These are phyloP conservation scores for Drosophila acutilabella DNA, from an alignment of 2,888 invertebrate species.

Conservation along the genomic window DNA sequence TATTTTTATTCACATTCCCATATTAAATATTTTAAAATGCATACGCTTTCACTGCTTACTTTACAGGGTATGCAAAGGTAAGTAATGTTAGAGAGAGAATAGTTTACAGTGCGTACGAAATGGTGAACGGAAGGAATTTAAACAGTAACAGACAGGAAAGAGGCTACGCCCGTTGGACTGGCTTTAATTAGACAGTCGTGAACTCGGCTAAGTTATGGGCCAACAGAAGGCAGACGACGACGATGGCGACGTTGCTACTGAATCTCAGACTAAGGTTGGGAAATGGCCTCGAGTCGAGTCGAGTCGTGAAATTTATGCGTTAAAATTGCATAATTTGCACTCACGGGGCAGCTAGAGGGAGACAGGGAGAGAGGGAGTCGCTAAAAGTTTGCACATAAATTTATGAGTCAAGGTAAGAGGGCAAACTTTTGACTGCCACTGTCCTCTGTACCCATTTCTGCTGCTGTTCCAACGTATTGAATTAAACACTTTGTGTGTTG, in stretches of 20 bases:
- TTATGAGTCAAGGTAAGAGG: conserved; percentile 74
- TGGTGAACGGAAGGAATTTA: conserved; percentile 50
- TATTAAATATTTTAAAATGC: too few relatives aligned
- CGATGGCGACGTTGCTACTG: neutral
- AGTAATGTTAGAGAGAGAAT: conserved; percentile 15
- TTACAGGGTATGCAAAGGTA: neutral
- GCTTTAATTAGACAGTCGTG: conserved; percentile 74
- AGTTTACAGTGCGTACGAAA: conserved; percentile 16
- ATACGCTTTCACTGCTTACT: neutral
- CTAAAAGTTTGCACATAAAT: conserved; percentile 74
- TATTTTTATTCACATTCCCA: too few relatives aligned
- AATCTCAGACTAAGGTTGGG: conserved; percentile 35
- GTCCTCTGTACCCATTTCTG: conserved; percentile 19
- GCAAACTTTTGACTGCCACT: conserved; percentile 62
- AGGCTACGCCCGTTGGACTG: conserved; percentile 54
- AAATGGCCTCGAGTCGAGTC: conserved; percentile 15
- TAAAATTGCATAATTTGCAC: conserved; percentile 75
- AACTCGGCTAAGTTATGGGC: conserved; percentile 63
- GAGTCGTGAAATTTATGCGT: conserved; percentile 74
- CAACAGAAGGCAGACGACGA: conserved; percentile 19
- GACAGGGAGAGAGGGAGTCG: conserved; percentile 23
- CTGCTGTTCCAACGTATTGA: conserved; percentile 60
- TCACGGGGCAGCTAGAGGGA: conserved; percentile 34
- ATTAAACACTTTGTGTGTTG: conserved; percentile 72
- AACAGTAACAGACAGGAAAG: conserved; percentile 54